Base-by-base conservation (phyloP, 2,797 vertebrate species). In the Microtus californicus region DNA sequence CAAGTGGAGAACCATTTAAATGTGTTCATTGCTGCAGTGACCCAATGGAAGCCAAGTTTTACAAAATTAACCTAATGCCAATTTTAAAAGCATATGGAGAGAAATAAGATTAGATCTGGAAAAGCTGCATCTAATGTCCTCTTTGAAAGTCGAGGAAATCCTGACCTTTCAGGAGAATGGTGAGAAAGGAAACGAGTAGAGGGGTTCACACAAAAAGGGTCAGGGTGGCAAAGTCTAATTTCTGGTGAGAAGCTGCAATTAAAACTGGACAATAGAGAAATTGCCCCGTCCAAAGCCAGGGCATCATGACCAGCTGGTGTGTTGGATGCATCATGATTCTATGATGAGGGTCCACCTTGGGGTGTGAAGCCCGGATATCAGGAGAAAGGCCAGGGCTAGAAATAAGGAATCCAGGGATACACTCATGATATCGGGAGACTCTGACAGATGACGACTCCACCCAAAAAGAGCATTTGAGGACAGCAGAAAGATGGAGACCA, bases 1-100 rank as follows among this genome's bases (percentile, higher is more conserved):
- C n/a, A 17, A 27, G 13, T n/a, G 15, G 97, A n/a, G 6, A 63
- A 29, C 6, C 25, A 8, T 2, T 51, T 17, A 40, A 82, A 23
- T 37, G 11, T 67, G 5, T 80, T 54, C 5, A 73, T 37, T 29
- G 4, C 17, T 21, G 9, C n/a, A 85, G 82, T 48, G 23, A 37
- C 25, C 29, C 27, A 13, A 87, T 31, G 29, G 27, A 96, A 93
- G 17, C 5, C 25, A 80, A 29, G 25, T 1, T 77, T 85, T 81
- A 93, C 77, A 92, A 93, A 73, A 85, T 74, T 34, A 51, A 45
- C 40, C 88, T 76, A 51, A 14, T n/a, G 37, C 59, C 19, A 40
- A 29, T 61, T 31, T 45, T 43, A 21, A 54, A 31, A 56, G 12
- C 51, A 87, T 23, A 27, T 40, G 5, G 56, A 48, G 13, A 8